Percentiles rank a stretch among this genome's conserved stretches.
phyloP scores from a whole-genome alignment of 2,888 invertebrate species.

The Melanostoma mellinum region DNA sequence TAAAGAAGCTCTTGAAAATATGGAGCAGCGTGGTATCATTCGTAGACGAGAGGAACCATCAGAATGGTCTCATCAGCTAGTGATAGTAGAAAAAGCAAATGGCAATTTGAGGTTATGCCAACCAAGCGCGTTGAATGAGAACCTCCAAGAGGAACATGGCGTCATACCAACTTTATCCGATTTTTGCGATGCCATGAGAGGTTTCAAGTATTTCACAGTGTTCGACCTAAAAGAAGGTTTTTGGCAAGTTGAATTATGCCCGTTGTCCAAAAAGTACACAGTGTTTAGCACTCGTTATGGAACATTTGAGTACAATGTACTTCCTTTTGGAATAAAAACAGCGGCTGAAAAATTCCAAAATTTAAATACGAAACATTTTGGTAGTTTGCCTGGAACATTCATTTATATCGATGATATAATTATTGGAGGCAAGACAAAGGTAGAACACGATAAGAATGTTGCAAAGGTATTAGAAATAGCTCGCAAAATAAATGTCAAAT shows the following conservation, averaged over 20 bases:
- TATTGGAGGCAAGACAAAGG: conserved; percentile 7
- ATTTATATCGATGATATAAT: conserved; percentile 46
- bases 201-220: conserved; percentile 70
- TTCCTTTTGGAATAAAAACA: conserved; percentile 47
- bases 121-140: conserved; percentile 74
- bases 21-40: conserved; percentile 68
- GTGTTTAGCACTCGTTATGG: conserved; percentile 40
- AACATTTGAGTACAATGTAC: conserved; percentile 52
- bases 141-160: conserved; percentile 52
- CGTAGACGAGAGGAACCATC: conserved; percentile 27
- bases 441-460: conserved; percentile 17
- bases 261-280: conserved; percentile 77
- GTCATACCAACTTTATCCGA: conserved; percentile 9
- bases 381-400: conserved; percentile 40
- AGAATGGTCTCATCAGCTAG: conserved; percentile 48
- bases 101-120: conserved; percentile 13
- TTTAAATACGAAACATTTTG: conserved; percentile 40
- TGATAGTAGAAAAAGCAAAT: conserved; percentile 69
- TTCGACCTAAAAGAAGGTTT: conserved; percentile 74
- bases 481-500: conserved; percentile 15
- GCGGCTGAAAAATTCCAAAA: conserved; percentile 56
- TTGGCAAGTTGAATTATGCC: conserved; percentile 62
- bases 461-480: conserved; percentile 2
- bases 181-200: conserved; percentile 21
- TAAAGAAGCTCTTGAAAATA: conserved; percentile 37